These are phyloP conservation scores for Idaea dimidiata DNA, from an alignment of 2,888 invertebrate species.

Conservation along the genomic window DNA sequence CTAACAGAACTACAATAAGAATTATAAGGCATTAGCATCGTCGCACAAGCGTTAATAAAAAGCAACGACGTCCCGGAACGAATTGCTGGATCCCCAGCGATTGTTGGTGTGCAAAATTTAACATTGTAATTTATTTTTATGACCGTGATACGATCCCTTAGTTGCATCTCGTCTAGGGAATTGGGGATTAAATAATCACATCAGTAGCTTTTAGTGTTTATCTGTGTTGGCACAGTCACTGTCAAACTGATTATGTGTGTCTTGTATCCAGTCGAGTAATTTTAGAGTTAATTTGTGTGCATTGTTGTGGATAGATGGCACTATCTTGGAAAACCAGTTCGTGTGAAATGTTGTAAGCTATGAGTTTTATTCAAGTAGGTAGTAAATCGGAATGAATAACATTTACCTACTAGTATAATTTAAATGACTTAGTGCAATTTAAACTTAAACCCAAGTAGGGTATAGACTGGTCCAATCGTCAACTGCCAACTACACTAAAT, in stretches of 20 bases:
- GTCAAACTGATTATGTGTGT: slow-evolving; percentile 9
- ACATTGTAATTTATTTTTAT: slow-evolving; percentile 79
- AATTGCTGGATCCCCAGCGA: slow-evolving; percentile 64
- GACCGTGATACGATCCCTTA: slow-evolving; percentile 49
- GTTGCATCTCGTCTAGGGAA: slow-evolving; percentile 50
- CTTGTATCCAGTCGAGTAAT: not conserved
- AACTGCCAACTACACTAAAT: too few relatives aligned
- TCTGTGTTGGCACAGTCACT: slow-evolving; percentile 44
- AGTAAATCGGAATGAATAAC: too few relatives aligned
- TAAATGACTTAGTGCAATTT: too few relatives aligned
- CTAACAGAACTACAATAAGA: slow-evolving; percentile 4
- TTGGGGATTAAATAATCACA: slow-evolving; percentile 66
- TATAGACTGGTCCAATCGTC: too few relatives aligned
- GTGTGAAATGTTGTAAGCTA: not conserved
- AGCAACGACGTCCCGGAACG: slow-evolving; percentile 63
- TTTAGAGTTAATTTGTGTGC: not conserved
- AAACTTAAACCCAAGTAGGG: too few relatives aligned
- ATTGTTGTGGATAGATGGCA: too few relatives aligned
- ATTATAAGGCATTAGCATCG: slow-evolving; percentile 45
- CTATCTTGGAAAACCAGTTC: too few relatives aligned
- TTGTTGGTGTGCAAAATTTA: slow-evolving; percentile 72
- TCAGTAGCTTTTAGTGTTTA: slow-evolving; percentile 53
- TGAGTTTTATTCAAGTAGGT: too few relatives aligned
- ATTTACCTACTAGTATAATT: too few relatives aligned
- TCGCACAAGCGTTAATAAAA: slow-evolving; percentile 59